These are phyloP conservation scores for Psittacula echo DNA, from an alignment of 2,797 vertebrate genomes.

Conservation along the genomic window DNA sequence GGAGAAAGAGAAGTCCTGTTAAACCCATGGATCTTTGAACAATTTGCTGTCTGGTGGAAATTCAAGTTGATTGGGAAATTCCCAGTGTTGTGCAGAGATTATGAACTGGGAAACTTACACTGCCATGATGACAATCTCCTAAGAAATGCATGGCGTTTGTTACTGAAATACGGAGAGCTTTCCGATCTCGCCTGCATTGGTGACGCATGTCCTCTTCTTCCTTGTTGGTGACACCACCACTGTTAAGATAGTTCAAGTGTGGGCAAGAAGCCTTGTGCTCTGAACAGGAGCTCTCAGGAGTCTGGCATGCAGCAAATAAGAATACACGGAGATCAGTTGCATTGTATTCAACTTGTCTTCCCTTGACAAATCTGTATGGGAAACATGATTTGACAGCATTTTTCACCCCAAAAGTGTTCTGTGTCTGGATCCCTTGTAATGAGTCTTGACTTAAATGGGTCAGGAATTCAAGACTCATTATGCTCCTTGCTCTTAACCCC, in stretches of 20 bases:
- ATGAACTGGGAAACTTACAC: not conserved
- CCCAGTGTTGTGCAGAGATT: not conserved
- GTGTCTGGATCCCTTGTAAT: not conserved
- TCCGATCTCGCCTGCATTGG: not conserved
- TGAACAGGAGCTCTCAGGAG: not conserved
- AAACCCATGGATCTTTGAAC: not conserved
- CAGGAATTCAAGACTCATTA: conserved; percentile 45
- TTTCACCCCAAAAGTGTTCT: conserved; percentile 2
- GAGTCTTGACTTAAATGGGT: conserved; percentile 59
- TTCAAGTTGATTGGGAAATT: not conserved
- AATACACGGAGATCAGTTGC: not conserved
- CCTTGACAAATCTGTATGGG: not conserved
- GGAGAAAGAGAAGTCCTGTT: not conserved
- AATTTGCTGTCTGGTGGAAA: not conserved
- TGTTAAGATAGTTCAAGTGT: not conserved
- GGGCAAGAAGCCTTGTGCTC: not conserved
- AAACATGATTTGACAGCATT: conserved; percentile 41
- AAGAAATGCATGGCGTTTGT: not conserved
- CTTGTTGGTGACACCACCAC: not conserved
- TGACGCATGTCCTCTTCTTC: not conserved
- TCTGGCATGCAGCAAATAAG: not conserved
- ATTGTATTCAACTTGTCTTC: not conserved
- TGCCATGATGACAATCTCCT: not conserved
- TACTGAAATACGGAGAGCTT: not conserved
- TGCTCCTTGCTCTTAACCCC: not conserved